Conservation (phyloP, 2,113 vertebrate species). For the Calonectris borealis region DNA sequence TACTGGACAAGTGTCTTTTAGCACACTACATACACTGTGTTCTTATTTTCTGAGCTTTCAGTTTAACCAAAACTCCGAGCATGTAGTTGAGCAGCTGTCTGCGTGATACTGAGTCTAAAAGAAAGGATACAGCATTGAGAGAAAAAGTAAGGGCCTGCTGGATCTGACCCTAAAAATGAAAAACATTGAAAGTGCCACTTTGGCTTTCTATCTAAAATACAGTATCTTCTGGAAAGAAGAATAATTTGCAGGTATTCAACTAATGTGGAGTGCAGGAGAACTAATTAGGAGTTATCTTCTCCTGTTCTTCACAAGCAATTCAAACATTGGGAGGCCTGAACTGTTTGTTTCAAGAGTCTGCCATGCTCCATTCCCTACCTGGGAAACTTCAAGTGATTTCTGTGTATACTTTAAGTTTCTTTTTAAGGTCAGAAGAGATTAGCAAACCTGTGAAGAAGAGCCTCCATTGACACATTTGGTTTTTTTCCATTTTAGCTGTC, state of each 20-base stretch:
- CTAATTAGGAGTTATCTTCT: neutral
- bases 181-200: neutral
- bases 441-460: neutral
- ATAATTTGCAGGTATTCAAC: neutral
- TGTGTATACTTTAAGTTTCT: neutral
- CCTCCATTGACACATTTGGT: neutral
- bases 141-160: neutral
- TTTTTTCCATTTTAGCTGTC: neutral
- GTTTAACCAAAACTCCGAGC: neutral
- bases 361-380: neutral
- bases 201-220: neutral
- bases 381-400: neutral
- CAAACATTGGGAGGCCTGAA: neutral
- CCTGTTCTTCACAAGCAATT: neutral
- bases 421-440: neutral
- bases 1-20: neutral
- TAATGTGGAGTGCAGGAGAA: accelerated
- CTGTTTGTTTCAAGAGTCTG: neutral
- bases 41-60: neutral
- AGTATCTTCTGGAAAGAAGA: neutral
- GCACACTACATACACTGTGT: neutral
- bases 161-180: neutral
- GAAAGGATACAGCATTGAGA: neutral
- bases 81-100: neutral
- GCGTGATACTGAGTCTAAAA: neutral